Conservation (phyloP, 2,113 vertebrate species). For the Neogobius melanostomus region DNA sequence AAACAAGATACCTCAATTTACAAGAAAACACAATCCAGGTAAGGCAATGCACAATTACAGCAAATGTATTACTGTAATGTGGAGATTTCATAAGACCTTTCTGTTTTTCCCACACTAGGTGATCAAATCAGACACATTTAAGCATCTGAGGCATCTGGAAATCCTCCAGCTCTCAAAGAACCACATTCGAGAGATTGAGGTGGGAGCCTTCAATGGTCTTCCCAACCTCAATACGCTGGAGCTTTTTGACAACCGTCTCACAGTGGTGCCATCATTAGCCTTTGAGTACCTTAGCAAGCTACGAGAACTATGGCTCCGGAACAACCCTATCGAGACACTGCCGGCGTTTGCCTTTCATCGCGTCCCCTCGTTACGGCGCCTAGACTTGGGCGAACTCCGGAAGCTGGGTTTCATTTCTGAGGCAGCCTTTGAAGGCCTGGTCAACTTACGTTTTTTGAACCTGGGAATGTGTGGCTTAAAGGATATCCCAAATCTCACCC, state of each 20-base stretch:
- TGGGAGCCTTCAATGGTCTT: conserved; percentile 95
- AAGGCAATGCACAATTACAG: conserved; percentile 21
- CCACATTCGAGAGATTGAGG: conserved; percentile 92
- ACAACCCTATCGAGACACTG: conserved; percentile 97
- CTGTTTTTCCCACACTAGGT: conserved; percentile 66
- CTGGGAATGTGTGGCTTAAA: conserved; percentile 96
- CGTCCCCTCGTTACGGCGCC: conserved; percentile 88
- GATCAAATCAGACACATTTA: conserved; percentile 96
- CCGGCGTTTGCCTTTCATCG: conserved; percentile 94
- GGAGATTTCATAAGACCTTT: conserved; percentile 26
- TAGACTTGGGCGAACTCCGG: conserved; percentile 93
- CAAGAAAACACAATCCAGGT: conserved; percentile 94
- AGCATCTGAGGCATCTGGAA: conserved; percentile 94
- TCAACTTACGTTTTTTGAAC: conserved; percentile 94
- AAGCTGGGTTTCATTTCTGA: conserved; percentile 95
- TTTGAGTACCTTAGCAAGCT: conserved; percentile 98
- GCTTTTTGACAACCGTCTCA: conserved; percentile 95
- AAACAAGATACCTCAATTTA: conserved; percentile 97
- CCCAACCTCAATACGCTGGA: conserved; percentile 96
- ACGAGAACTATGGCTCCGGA: conserved; percentile 91
- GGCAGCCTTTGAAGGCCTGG: conserved; percentile 91
- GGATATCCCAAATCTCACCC: conserved; percentile 94
- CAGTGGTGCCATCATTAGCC: conserved; percentile 91
- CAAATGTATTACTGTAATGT: conserved; percentile 1
- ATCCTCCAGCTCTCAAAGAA: conserved; percentile 97